A percentile compares a stretch with the other conserved stretches of the same genome.
Evolutionary conservation across 2,888 invertebrate genomes (phyloP).

Genomic region (Hydraecia micacea): DNA sequence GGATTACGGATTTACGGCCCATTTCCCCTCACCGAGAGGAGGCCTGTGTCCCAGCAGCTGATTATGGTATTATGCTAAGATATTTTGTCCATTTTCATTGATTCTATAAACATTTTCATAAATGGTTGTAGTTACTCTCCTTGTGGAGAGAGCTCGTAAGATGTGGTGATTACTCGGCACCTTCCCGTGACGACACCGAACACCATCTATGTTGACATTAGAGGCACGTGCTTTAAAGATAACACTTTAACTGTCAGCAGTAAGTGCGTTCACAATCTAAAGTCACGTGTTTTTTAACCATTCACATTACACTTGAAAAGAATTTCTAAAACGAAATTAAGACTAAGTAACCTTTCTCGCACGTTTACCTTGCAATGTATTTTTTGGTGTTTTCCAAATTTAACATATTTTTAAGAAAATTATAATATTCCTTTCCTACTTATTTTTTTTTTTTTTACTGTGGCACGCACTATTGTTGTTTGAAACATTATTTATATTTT

Average conservation of each 20-base stretch:
- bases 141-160: conserved; percentile 23
- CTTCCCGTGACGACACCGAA: conserved; percentile 74
- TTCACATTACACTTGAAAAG: conserved; percentile 31
- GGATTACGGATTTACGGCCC: not conserved
- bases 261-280: conserved; percentile 44
- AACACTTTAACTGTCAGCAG: conserved; percentile 66
- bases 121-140: not conserved
- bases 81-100: not conserved
- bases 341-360: conserved; percentile 1
- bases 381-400: not conserved
- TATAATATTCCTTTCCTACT: no score
- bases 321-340: conserved; percentile 10
- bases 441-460: not conserved
- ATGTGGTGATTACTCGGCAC: conserved; percentile 62
- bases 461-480: no score
- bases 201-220: conserved; percentile 77
- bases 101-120: not conserved
- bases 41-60: not conserved
- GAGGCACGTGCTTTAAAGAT: conserved; percentile 81
- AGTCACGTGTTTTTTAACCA: conserved; percentile 43
- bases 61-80: not conserved
- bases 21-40: not conserved
- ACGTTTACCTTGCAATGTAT: not conserved
- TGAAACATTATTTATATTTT: no score
- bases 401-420: not conserved